These are phyloP conservation scores for Diorhabda carinulata DNA, from an alignment of 1,140 invertebrate species.

Conservation along the genomic window DNA sequence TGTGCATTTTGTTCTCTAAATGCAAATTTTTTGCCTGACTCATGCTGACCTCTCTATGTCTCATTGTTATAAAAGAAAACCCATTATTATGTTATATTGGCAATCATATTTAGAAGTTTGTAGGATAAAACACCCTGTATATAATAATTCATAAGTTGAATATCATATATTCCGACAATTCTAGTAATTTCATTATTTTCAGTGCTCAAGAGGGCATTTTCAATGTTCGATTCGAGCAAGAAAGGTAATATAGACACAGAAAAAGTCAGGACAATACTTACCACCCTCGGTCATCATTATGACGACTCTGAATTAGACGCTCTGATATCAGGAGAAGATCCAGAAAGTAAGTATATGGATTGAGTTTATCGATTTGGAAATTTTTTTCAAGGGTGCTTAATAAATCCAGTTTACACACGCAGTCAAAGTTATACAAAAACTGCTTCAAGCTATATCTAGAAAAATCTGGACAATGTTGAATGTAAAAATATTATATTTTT, in stretches of 20 bases:
- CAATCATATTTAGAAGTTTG: no score
- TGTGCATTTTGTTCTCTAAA: no score
- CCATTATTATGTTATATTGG: no score
- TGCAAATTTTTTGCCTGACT: no score
- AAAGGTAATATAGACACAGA: conserved; percentile 69
- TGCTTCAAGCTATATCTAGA: not conserved
- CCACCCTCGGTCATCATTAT: conserved; percentile 69
- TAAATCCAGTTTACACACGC: not conserved
- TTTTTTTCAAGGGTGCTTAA: not conserved
- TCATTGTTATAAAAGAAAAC: no score
- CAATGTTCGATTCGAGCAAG: conserved; percentile 73
- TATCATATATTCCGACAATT: no score
- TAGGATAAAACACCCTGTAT: no score
- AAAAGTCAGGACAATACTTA: conserved; percentile 71
- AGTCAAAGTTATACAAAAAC: not conserved
- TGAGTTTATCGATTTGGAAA: not conserved
- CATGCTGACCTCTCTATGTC: no score
- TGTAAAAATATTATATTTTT: not conserved
- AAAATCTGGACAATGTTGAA: not conserved
- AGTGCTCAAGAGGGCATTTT: conserved; percentile 69
- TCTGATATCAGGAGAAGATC: conserved; percentile 64
- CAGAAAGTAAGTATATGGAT: conserved; percentile 54
- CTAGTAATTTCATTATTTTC: conserved; percentile 26
- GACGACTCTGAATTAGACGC: conserved; percentile 68
- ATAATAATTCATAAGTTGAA: no score